A percentile compares a stretch with the other conserved stretches of the same genome.
phyloP scores from a whole-genome alignment of 2,888 invertebrate species.

The Eupithecia subfuscata region DNA sequence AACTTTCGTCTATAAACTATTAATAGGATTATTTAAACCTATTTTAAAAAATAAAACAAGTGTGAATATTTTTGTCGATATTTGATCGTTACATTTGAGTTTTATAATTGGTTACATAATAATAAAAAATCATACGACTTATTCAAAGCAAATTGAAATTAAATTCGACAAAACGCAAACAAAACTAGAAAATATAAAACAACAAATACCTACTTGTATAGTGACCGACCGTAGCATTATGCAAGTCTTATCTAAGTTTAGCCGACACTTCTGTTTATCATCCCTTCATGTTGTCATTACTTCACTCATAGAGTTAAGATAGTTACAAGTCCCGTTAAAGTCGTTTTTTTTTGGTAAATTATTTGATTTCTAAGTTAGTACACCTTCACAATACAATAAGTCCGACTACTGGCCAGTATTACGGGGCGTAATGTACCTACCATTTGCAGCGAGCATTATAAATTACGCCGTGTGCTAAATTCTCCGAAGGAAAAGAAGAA shows the following conservation, averaged over 20 bases:
- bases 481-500: too few relatives aligned
- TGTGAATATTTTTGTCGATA: background rate
- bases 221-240: too few relatives aligned
- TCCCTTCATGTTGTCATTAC: too few relatives aligned
- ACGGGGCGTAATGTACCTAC: background rate
- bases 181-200: background rate
- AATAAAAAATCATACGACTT: background rate
- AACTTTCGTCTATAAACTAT: too few relatives aligned
- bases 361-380: too few relatives aligned
- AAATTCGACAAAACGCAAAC: background rate
- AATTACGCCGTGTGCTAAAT: background rate
- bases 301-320: too few relatives aligned
- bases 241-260: too few relatives aligned
- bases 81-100: background rate
- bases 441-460: background rate
- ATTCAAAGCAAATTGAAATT: background rate
- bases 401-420: background rate
- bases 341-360: too few relatives aligned
- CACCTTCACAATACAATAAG: too few relatives aligned
- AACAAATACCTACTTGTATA: too few relatives aligned
- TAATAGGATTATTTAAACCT: background rate
- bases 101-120: background rate
- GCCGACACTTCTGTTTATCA: too few relatives aligned
- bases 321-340: too few relatives aligned
- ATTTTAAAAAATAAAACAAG: background rate